These are phyloP conservation scores for Origma solitaria DNA, from an alignment of 2,113 vertebrate genomes.

Conservation along the genomic window DNA sequence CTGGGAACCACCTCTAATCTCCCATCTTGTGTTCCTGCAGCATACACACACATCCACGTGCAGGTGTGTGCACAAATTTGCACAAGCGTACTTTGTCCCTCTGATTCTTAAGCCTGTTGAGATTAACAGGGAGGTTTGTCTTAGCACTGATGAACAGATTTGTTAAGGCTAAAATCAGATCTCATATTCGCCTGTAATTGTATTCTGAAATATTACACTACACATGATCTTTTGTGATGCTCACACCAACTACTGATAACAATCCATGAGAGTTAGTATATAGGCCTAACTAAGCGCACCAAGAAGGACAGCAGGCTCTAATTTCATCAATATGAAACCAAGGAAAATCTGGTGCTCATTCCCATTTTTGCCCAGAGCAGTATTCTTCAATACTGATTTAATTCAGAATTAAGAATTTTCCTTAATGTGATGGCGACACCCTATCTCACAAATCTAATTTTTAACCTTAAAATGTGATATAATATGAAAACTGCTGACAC, in stretches of 20 bases:
- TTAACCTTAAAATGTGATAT: neutral
- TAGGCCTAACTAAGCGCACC: neutral
- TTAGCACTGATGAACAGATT: neutral
- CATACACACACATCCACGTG: fast-evolving
- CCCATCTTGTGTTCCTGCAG: neutral
- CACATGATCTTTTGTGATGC: neutral
- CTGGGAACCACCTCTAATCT: neutral
- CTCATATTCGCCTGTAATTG: neutral
- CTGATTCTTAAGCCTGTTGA: neutral
- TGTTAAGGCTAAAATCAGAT: neutral
- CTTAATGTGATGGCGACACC: neutral
- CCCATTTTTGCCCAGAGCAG: neutral
- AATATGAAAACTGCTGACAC: neutral
- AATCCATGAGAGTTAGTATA: neutral
- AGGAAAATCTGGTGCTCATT: neutral
- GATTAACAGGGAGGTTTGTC: neutral
- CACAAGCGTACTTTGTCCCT: neutral
- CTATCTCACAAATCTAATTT: neutral
- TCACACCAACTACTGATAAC: neutral
- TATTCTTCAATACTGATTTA: neutral
- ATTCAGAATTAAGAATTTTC: neutral
- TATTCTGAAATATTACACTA: neutral
- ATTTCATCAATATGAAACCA: neutral
- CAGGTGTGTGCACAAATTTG: fast-evolving
- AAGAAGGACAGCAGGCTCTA: neutral